Evolutionary conservation across 2,888 invertebrate genomes (phyloP).

Genomic region (Melinaea marsaeus): DNA sequence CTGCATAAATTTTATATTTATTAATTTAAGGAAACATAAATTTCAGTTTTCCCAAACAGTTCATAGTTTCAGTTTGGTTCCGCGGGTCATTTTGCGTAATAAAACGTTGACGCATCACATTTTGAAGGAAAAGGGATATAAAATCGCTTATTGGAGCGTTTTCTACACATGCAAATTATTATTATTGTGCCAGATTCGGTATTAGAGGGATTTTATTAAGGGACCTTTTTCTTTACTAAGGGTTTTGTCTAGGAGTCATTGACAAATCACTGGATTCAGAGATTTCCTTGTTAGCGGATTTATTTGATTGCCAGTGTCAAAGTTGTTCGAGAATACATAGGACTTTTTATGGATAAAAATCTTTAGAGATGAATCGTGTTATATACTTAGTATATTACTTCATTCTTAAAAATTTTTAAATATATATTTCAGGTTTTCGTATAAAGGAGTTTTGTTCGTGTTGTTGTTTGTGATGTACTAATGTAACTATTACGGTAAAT

Average conservation of each 20-base stretch:
- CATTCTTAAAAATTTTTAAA: not conserved
- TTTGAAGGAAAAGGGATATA: constrained; percentile 30
- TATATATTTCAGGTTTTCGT: too few species aligned
- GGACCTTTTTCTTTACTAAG: constrained; percentile 20
- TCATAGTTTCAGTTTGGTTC: constrained; percentile 20
- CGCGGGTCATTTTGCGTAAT: constrained; percentile 24
- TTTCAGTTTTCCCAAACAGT: constrained; percentile 7
- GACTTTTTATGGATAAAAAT: constrained; percentile 12
- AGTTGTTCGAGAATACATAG: constrained; percentile 18
- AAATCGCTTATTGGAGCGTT: constrained; percentile 33
- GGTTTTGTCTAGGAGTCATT: constrained; percentile 21
- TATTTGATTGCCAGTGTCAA: constrained; percentile 25
- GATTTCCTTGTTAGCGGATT: constrained; percentile 31
- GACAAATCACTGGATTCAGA: constrained; percentile 20
- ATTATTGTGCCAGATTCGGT: constrained; percentile 34
- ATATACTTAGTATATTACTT: constrained; percentile 4
- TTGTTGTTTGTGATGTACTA: too few species aligned
- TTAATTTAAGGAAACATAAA: too few species aligned
- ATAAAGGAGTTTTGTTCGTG: too few species aligned
- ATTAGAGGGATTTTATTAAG: constrained; percentile 35
- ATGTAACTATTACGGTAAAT: not conserved
- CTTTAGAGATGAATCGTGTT: constrained; percentile 3
- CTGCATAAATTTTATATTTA: too few species aligned
- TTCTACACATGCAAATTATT: constrained; percentile 41
- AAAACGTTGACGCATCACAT: constrained; percentile 24